These are phyloP conservation scores for Luffia ferchaultella DNA, from an alignment of 2,888 invertebrate species.

Conservation along the genomic window DNA sequence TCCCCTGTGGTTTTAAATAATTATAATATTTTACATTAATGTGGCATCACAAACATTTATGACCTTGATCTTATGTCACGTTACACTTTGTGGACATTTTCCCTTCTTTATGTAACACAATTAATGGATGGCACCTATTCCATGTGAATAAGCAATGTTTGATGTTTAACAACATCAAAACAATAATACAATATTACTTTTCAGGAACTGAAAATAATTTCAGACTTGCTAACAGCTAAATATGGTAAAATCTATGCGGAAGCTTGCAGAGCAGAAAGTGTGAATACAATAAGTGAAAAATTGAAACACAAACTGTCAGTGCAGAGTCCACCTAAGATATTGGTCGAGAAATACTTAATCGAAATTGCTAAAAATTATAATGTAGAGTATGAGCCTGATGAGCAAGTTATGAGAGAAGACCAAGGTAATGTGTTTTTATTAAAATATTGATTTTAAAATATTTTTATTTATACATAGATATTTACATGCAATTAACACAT, in stretches of 20 bases:
- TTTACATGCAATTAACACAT: background rate
- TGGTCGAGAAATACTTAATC: slow-evolving; percentile 92
- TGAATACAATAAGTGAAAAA: slow-evolving; percentile 87
- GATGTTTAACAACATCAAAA: background rate
- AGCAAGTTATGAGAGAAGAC: slow-evolving; percentile 85
- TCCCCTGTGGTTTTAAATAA: too few relatives aligned
- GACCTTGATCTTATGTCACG: too few relatives aligned
- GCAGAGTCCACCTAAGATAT: slow-evolving; percentile 92
- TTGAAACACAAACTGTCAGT: slow-evolving; percentile 92
- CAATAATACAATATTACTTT: slow-evolving; percentile 14
- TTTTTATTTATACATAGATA: background rate
- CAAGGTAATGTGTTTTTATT: slow-evolving; percentile 36
- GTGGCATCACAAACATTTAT: too few relatives aligned
- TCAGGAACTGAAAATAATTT: slow-evolving; percentile 78
- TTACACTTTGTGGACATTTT: too few relatives aligned
- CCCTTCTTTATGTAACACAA: too few relatives aligned
- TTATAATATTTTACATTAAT: too few relatives aligned
- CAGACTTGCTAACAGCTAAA: slow-evolving; percentile 88
- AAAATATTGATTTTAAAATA: background rate
- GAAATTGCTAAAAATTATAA: slow-evolving; percentile 97
- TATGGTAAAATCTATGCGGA: slow-evolving; percentile 95
- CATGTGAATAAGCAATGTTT: too few relatives aligned
- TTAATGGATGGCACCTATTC: too few relatives aligned
- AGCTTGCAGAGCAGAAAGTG: slow-evolving; percentile 82
- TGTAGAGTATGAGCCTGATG: slow-evolving; percentile 95